Conservation (phyloP, 2,797 vertebrate species). For the Bradypodion pumilum region DNA sequence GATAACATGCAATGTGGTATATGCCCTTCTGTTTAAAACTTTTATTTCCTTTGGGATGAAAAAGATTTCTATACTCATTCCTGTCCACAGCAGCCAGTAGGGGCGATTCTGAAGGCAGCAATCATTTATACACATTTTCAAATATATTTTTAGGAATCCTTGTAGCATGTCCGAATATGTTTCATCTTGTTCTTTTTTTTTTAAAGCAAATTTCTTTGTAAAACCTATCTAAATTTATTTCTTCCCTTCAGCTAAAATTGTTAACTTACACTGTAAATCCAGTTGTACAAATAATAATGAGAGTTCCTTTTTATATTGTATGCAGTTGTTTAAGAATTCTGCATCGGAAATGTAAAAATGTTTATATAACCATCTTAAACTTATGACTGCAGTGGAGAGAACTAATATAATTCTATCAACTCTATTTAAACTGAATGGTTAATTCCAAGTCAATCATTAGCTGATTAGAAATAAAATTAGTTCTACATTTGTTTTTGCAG, state of each 20-base stretch:
- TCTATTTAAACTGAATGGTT: no score
- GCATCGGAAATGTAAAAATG: background rate
- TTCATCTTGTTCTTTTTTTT: conserved; percentile 24
- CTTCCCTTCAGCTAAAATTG: background rate
- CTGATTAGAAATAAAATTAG: background rate
- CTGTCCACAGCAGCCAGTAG: background rate
- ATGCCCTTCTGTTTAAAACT: background rate
- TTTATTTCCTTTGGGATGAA: background rate
- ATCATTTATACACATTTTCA: conserved; percentile 12
- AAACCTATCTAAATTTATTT: conserved; percentile 7
- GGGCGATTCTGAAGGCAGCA: background rate
- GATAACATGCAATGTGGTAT: background rate
- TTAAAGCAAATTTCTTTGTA: background rate
- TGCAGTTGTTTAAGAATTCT: background rate
- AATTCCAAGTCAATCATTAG: background rate
- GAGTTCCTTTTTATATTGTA: no score
- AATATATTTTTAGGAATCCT: conserved; percentile 11
- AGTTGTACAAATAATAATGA: background rate
- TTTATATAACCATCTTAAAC: background rate
- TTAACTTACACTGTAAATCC: background rate
- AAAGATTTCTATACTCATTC: background rate
- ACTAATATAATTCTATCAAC: no score
- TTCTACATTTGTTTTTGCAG: background rate
- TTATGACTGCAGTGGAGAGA: background rate
- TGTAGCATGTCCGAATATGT: conserved; percentile 8